Evolutionary conservation across 64 coral and sea anemone genomes (phyloP).

Genomic region (Catalaphyllia jardinei): DNA sequence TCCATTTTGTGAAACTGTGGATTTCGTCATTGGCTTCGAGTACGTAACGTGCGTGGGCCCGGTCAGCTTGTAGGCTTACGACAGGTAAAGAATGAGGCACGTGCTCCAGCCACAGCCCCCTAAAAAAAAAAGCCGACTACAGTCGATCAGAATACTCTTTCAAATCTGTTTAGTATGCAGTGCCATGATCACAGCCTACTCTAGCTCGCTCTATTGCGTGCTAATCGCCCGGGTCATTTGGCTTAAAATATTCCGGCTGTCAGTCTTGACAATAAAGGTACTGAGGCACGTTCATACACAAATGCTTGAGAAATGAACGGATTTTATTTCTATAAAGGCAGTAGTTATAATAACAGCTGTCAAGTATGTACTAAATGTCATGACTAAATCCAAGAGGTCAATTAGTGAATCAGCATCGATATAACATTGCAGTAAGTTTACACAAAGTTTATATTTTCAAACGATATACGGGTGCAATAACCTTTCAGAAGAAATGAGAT

Average conservation of each 20-base stretch:
- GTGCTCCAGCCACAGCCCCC: too few species aligned
- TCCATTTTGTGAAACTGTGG: too few species aligned
- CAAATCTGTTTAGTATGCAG: too few species aligned
- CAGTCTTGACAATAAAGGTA: not conserved
- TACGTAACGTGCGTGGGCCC: too few species aligned
- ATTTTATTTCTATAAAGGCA: not conserved
- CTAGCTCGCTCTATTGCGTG: not conserved
- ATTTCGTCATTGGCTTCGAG: too few species aligned
- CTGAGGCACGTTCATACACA: not conserved
- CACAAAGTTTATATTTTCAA: not conserved
- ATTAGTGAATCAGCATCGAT: not conserved
- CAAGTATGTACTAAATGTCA: not conserved
- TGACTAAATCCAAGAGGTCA: not conserved
- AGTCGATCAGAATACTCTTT: too few species aligned
- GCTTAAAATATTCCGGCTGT: not conserved
- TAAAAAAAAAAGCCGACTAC: too few species aligned
- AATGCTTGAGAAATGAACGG: not conserved
- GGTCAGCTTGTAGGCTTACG: too few species aligned
- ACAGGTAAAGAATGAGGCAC: too few species aligned
- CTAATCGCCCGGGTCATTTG: not conserved
- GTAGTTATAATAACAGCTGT: not conserved
- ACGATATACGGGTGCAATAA: not conserved
- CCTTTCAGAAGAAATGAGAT: not conserved
- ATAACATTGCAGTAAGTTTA: not conserved
- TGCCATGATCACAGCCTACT: too few species aligned